phyloP scores from a whole-genome alignment of 2,888 invertebrate species.

The Eremobia ochroleuca region DNA sequence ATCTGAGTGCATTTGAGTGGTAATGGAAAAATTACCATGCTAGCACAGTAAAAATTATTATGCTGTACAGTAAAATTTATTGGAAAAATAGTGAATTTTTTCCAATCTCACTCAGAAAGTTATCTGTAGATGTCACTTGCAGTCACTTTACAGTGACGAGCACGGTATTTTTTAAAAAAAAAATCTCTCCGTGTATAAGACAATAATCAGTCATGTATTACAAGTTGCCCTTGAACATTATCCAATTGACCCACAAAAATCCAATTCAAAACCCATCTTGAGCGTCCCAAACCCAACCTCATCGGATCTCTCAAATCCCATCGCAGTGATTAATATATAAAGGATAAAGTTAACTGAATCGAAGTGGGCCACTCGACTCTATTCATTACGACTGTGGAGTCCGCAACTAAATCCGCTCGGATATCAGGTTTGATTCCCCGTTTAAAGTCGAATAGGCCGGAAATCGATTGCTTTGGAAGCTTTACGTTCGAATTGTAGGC shows the following conservation, averaged over 20 bases:
- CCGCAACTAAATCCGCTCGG: conserved; percentile 88
- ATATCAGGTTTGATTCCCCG: conserved; percentile 89
- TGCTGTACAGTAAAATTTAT: too few species aligned
- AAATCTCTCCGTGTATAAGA: too few species aligned
- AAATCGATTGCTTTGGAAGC: conserved; percentile 90
- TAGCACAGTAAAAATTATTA: too few species aligned
- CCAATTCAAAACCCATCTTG: background rate
- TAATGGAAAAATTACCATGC: too few species aligned
- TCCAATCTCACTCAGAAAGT: too few species aligned
- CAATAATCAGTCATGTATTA: background rate
- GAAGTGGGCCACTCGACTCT: conserved; percentile 77
- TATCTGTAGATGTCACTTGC: too few species aligned
- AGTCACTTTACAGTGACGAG: too few species aligned
- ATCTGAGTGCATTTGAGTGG: too few species aligned
- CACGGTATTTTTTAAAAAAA: too few species aligned
- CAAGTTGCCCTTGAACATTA: background rate
- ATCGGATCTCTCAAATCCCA: conserved; percentile 47
- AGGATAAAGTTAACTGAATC: conserved; percentile 75
- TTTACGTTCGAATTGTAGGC: conserved; percentile 80
- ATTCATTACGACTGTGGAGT: conserved; percentile 87
- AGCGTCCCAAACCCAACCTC: background rate
- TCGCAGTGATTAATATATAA: conserved; percentile 64
- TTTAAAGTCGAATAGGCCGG: conserved; percentile 91
- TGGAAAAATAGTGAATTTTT: too few species aligned
- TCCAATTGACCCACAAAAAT: background rate